Base-by-base conservation (phyloP, 92 coral and sea anemone genomes). In the Meandrina meandrites region DNA sequence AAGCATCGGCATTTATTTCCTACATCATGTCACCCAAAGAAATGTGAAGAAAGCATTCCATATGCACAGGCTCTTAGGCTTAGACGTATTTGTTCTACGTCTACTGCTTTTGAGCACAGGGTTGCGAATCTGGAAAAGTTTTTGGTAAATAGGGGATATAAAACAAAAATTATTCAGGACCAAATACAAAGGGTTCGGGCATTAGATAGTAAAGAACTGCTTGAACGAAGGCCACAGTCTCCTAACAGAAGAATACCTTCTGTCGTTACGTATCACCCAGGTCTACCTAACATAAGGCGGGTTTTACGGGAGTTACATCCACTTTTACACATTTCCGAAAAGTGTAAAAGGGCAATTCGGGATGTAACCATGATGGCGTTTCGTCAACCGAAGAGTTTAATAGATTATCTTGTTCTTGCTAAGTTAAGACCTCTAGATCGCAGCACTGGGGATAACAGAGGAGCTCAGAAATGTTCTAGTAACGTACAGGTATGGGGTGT, bases 301-400 rank as follows among this genome's bases (percentile, higher is more conserved):
- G 60, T 76, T 22, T 67, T 76, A 53, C 32, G 53, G 45, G 83
- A 77, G 64, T 48, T 57, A 51, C 88, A 85, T 31, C 83, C 77
- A n/a, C 53, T 85, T 31, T 51, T 85, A 48, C 88, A 76, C 50
- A 50, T 27, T 10, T 84, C 89, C 16, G 35, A 60, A 22, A 86
- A 60, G 74, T 86, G 83, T 40, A 86, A 78, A 76, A 21, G 45
- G 14, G 83, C 75, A 18, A 24, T 86, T 77, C 35, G n/a, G 24
- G 78, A 86, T 21, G 16, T 34, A 15, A 77, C 89, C 10, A 78
- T 89, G 88, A 50, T n/a, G n/a, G n/a, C n/a, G n/a, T n/a, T n/a
- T n/a, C n/a, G n/a, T n/a, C n/a, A n/a, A n/a, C n/a, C n/a, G 84
- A 85, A 85, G 77, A 89, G 78, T 64, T 62, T 89, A 82, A n/a